Base-by-base conservation (phyloP, 2,113 vertebrate genomes). In the Neolamprologus falcicula region DNA sequence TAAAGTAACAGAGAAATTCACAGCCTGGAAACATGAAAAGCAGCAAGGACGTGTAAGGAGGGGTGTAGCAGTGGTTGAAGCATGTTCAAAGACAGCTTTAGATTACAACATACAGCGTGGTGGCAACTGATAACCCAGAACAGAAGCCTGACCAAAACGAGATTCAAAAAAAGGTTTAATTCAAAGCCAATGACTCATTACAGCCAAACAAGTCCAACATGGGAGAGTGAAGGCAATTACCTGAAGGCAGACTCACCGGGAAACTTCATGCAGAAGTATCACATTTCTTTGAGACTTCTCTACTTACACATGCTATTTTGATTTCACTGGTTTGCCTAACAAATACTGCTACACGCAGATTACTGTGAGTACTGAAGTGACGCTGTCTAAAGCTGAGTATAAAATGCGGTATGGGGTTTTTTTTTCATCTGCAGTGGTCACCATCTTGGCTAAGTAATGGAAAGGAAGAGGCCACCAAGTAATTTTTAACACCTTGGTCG, bases 1-100 rank as follows among this genome's bases (percentile, higher is more conserved):
- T 90, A 61, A 95, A 91, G 88, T 82, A 93, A 83, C 86, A 89
- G 57, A 88, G 83, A 92, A 88, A 92, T 93, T 55, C 37, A 52
- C 47, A 50, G 84, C 84, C 55, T 80, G 71, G 90, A 91, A 92
- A 92, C 88, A 86, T 90, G 85, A 93, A 52, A 88, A 82, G 85
- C 28, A 86, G 57, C 45, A 11, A 37, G 31, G 54, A 71, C 35
- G 28, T 26, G 31, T 10, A 9, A 40, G 55, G 86, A 54, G 17
- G 53, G 24, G 3, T 6, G 4, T n/a, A 33, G 26, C 13, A 3
- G 80, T 4, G 12, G 37, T n/a, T 76, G 16, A 37, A 28, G 59
- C 53, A 55, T 71, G 47, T 83, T 86, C 55, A 88, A 85, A 6
- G 13, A 86, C 21, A 76, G 86, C 4, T 84, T 92, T 45, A 79